phyloP scores from a whole-genome alignment of 2,113 vertebrate species.

The Tyto alba region DNA sequence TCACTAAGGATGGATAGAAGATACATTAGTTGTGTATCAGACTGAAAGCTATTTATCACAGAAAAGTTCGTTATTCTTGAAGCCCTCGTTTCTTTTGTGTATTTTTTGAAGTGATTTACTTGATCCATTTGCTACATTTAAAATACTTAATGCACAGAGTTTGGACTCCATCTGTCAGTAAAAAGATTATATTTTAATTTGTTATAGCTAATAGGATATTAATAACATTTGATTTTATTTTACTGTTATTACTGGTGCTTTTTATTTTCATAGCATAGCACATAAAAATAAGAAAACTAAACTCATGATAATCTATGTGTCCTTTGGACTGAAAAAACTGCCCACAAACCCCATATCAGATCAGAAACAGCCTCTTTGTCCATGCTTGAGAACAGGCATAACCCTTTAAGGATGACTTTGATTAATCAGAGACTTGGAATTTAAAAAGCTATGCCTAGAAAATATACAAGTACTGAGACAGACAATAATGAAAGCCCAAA shows the following conservation, averaged over 20 bases:
- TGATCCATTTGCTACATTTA: neutral
- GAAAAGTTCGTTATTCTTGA: neutral
- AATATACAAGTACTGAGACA: neutral
- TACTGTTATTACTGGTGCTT: neutral
- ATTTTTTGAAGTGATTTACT: neutral
- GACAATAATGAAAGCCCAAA: neutral
- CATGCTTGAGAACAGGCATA: neutral
- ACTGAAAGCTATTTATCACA: neutral
- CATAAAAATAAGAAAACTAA: neutral
- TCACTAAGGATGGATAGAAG: neutral
- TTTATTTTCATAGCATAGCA: neutral
- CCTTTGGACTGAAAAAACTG: neutral
- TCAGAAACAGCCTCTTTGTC: neutral
- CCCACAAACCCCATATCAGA: neutral
- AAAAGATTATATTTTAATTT: neutral
- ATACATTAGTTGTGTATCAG: neutral
- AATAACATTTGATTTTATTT: neutral
- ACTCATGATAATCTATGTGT: neutral
- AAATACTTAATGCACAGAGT: neutral
- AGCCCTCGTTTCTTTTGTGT: neutral
- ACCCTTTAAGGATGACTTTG: neutral
- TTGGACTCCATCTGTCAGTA: neutral
- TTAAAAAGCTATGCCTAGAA: neutral
- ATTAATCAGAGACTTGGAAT: neutral
- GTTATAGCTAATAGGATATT: neutral